Conservation (phyloP, 2,797 vertebrate genomes). For the Scarus forsteni region DNA sequence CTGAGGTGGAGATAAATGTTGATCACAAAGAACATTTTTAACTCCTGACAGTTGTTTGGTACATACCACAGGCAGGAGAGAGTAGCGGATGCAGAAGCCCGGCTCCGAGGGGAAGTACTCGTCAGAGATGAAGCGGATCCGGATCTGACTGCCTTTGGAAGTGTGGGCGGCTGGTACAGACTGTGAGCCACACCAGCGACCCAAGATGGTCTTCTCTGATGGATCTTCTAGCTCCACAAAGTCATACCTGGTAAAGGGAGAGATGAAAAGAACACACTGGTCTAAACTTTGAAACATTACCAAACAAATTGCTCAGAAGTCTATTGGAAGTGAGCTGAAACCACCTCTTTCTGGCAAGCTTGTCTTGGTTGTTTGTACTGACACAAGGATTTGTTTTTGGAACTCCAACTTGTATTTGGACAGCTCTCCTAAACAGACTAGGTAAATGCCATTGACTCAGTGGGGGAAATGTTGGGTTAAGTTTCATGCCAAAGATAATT, state of each 20-base stretch:
- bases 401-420: too few species aligned
- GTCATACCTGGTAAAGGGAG: constrained; percentile 88
- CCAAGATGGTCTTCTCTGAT: constrained; percentile 89
- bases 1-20: constrained; percentile 13
- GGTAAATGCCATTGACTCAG: too few species aligned
- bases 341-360: too few species aligned
- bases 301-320: too few species aligned
- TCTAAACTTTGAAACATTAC: not conserved
- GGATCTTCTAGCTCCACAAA: constrained; percentile 97
- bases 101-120: constrained; percentile 97
- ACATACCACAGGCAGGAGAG: constrained; percentile 89
- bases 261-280: constrained; percentile 13
- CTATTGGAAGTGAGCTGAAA: too few species aligned
- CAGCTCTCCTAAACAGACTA: too few species aligned
- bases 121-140: constrained; percentile 95
- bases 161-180: constrained; percentile 85
- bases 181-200: constrained; percentile 95
- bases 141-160: constrained; percentile 94
- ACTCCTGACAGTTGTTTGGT: not conserved
- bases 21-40: not conserved
- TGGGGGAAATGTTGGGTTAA: too few species aligned
- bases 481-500: too few species aligned
- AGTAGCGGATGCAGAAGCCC: constrained; percentile 95
- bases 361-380: too few species aligned
- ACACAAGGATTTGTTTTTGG: too few species aligned